Conservation (phyloP, 2,113 vertebrate species). For the Tichodroma muraria region DNA sequence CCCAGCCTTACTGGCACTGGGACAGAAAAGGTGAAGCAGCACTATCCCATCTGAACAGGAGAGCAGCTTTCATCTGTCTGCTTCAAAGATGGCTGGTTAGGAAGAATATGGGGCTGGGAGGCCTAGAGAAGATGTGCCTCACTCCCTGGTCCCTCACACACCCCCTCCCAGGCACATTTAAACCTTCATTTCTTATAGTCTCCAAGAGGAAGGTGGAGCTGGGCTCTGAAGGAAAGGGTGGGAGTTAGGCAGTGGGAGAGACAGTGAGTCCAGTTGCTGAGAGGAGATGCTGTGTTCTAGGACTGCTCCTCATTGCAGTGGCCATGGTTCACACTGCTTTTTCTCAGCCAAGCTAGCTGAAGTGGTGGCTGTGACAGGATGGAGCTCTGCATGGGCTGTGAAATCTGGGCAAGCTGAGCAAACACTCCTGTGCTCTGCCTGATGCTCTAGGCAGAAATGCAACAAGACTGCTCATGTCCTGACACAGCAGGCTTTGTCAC, state of each 20-base stretch:
- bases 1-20: neutral
- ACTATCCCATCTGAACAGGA: neutral
- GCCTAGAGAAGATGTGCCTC: neutral
- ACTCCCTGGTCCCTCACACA: neutral
- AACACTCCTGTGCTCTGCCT: neutral
- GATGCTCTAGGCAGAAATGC: neutral
- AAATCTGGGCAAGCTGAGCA: neutral
- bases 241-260: neutral
- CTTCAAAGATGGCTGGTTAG: neutral
- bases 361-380: neutral
- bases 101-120: neutral
- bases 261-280: neutral
- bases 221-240: neutral
- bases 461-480: neutral
- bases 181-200: neutral
- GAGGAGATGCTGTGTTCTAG: neutral
- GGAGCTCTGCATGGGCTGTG: neutral
- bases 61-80: neutral
- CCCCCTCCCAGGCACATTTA: neutral
- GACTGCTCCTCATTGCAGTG: neutral
- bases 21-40: neutral
- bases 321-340: neutral
- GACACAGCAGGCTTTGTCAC: neutral
- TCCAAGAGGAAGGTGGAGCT: neutral
- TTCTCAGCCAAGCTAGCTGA: neutral